Evolutionary conservation across 30 jellyfish, hydroid and myxozoan species (phyloP).

Genomic region (Rhopilema esculentum): DNA sequence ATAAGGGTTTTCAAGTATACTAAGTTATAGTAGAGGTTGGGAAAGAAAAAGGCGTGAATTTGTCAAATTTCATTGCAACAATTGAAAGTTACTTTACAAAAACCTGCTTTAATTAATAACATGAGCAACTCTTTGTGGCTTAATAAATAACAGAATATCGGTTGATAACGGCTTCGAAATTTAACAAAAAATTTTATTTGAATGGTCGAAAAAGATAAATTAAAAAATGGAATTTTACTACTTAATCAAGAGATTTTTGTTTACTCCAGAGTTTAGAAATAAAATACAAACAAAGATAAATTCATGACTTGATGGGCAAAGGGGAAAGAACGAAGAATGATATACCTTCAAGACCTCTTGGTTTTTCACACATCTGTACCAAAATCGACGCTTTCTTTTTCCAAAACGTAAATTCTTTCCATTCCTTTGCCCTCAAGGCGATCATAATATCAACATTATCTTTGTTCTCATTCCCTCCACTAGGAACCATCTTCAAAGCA

Average conservation of each 20-base stretch:
- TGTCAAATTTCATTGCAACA: too few species aligned
- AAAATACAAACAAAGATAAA: background rate
- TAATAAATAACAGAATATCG: too few species aligned
- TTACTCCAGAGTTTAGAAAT: background rate
- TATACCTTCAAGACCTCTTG: background rate
- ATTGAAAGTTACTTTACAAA: too few species aligned
- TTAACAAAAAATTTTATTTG: too few species aligned
- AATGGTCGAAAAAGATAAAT: too few species aligned
- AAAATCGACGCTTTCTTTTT: background rate
- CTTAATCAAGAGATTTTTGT: too few species aligned
- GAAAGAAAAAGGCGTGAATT: too few species aligned
- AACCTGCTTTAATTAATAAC: too few species aligned
- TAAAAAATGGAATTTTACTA: too few species aligned
- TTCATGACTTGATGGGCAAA: background rate
- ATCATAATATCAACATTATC: background rate
- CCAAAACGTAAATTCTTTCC: background rate
- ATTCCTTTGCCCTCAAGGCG: background rate
- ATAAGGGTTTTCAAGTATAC: background rate
- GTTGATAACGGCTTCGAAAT: too few species aligned
- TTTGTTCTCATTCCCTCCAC: background rate
- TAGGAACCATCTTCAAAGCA: background rate
- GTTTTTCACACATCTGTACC: background rate
- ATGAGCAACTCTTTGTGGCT: too few species aligned
- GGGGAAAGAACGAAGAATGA: background rate
- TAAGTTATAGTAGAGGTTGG: background rate